phyloP scores from a whole-genome alignment of 2,797 vertebrate genomes.

The Sus cebifrons region DNA sequence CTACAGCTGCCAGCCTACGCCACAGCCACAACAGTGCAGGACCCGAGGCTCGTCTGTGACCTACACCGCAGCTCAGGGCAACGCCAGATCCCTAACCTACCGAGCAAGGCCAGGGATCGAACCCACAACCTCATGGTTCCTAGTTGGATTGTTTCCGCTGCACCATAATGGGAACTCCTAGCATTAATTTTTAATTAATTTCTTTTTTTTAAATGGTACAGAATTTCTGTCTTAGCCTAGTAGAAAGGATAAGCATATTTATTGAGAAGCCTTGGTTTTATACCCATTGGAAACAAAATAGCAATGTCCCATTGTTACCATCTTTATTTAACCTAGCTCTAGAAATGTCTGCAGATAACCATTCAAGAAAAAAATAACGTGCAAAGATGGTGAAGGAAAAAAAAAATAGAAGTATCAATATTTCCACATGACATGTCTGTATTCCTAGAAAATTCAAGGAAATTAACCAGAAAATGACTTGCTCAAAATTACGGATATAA shows the following conservation, averaged over 20 bases:
- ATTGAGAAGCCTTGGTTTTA: conserved; percentile 1
- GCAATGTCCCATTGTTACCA: not conserved
- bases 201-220: not conserved
- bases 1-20: too few species aligned
- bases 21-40: too few species aligned
- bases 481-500: conserved; percentile 41
- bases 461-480: conserved; percentile 54
- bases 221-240: conserved; percentile 17
- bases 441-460: conserved; percentile 14
- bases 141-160: too few species aligned
- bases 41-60: too few species aligned
- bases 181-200: conserved; percentile 53
- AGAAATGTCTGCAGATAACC: conserved; percentile 1
- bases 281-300: not conserved
- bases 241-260: not conserved
- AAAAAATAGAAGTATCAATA: not conserved
- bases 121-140: too few species aligned
- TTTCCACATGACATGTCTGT: not conserved
- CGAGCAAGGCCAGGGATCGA: too few species aligned
- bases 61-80: too few species aligned
- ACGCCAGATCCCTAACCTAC: too few species aligned
- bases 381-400: not conserved
- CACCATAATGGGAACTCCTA: not conserved
- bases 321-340: not conserved
- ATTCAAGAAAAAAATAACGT: not conserved